Evolutionary conservation across 2,888 invertebrate genomes (phyloP).

Genomic region (Scaptomyza flava): DNA sequence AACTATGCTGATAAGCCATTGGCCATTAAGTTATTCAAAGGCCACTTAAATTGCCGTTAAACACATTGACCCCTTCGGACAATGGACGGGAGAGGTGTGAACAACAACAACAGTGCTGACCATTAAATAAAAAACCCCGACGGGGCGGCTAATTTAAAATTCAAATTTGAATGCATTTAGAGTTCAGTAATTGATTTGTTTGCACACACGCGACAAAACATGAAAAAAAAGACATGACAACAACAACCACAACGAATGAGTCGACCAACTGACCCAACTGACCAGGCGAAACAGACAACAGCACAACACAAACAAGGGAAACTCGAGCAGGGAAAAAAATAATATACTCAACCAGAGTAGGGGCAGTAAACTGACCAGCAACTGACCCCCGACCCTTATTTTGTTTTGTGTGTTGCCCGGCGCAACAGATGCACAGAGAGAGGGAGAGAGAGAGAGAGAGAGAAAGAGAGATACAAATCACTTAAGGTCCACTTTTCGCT

Average conservation of each 20-base stretch:
- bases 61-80: conserved; percentile 58
- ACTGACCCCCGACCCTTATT: conserved; percentile 34
- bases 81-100: conserved; percentile 1
- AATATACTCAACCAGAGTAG: not conserved
- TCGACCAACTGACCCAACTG: conserved; percentile 62
- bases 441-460: conserved; percentile 16
- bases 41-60: conserved; percentile 64
- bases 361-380: conserved; percentile 49
- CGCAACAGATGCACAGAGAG: conserved; percentile 68
- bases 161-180: conserved; percentile 72
- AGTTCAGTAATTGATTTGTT: conserved; percentile 78
- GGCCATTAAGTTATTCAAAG: conserved; percentile 52
- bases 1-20: conserved; percentile 39
- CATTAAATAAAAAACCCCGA: conserved; percentile 34
- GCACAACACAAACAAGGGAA: conserved; percentile 22
- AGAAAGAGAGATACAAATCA: conserved; percentile 61
- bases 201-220: conserved; percentile 65
- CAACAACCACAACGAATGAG: conserved; percentile 13
- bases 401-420: conserved; percentile 47
- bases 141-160: conserved; percentile 67
- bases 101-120: conserved; percentile 10
- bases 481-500: conserved; percentile 50
- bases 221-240: conserved; percentile 24
- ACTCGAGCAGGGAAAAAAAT: conserved; percentile 12
- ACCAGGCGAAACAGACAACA: conserved; percentile 34